These are phyloP conservation scores for Troilus luridus DNA, from an alignment of 2,888 invertebrate species.

Conservation along the genomic window DNA sequence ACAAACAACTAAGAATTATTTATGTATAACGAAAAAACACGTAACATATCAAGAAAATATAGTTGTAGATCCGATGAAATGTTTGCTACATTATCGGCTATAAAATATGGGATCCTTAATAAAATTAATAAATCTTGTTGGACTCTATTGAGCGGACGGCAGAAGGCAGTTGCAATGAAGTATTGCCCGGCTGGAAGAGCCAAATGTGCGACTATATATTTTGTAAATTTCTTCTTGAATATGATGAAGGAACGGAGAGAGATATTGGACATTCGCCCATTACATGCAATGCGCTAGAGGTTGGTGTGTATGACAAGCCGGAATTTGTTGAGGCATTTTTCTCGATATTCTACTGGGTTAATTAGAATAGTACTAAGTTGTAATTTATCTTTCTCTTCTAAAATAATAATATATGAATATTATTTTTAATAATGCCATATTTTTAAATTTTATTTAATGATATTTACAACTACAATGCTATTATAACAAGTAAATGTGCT, in stretches of 20 bases:
- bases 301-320: not conserved
- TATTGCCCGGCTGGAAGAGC: not conserved
- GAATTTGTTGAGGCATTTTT: not conserved
- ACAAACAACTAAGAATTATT: too few relatives aligned
- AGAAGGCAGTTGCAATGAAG: conserved; percentile 25
- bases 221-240: conserved; percentile 39
- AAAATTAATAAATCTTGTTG: not conserved
- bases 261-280: conserved; percentile 37
- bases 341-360: not conserved
- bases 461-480: too few relatives aligned
- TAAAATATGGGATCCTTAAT: conserved; percentile 27
- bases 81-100: not conserved
- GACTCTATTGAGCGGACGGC: not conserved
- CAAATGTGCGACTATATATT: conserved; percentile 25
- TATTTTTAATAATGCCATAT: too few relatives aligned
- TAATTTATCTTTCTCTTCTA: not conserved
- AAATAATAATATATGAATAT: not conserved
- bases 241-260: conserved; percentile 1
- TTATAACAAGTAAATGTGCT: too few relatives aligned
- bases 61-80: not conserved
- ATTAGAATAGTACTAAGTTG: not conserved
- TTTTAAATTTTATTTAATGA: too few relatives aligned
- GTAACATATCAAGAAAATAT: not conserved
- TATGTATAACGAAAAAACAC: not conserved
- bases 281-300: not conserved